A percentile compares a stretch with the other conserved stretches of the same genome.
Evolutionary conservation across 2,888 invertebrate genomes (phyloP).

Genomic region (Cenopis cana): DNA sequence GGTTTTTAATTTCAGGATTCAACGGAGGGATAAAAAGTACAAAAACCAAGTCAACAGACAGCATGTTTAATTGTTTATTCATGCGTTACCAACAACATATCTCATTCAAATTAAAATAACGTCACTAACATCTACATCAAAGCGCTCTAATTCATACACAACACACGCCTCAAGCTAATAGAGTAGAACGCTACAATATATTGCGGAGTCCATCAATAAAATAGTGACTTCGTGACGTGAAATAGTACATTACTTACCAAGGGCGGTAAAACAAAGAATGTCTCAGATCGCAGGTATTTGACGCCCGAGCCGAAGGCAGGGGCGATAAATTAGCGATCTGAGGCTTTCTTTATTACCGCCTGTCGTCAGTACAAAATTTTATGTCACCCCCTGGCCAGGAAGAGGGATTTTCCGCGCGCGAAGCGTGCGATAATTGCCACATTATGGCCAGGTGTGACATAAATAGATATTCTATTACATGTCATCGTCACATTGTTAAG

Average conservation of each 20-base stretch:
- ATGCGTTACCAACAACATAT: constrained; percentile 47
- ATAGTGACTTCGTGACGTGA: neutral
- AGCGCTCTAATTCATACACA: constrained; percentile 29
- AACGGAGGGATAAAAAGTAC: neutral
- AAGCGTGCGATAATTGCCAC: too few species aligned
- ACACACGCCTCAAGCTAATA: constrained; percentile 32
- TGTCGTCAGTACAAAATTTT: too few species aligned
- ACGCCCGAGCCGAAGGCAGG: too few species aligned
- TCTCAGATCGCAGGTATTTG: too few species aligned
- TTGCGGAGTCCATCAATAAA: neutral
- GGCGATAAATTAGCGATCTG: too few species aligned
- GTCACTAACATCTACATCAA: constrained; percentile 45
- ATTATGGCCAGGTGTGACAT: too few species aligned
- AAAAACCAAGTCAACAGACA: constrained; percentile 44
- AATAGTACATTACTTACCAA: too few species aligned
- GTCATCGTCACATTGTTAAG: neutral
- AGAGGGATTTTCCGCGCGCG: too few species aligned
- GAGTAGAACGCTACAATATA: neutral
- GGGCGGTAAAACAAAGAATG: too few species aligned
- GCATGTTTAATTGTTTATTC: constrained; percentile 53
- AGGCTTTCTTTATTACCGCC: too few species aligned
- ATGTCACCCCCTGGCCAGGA: too few species aligned
- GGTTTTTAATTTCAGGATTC: neutral
- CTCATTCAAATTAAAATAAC: constrained; percentile 42
- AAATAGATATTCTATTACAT: too few species aligned